Evolutionary conservation across 2,113 vertebrate species (phyloP), one percentile per base, ranked within the genome.

Genomic region (Falcunculus frontatus): DNA sequence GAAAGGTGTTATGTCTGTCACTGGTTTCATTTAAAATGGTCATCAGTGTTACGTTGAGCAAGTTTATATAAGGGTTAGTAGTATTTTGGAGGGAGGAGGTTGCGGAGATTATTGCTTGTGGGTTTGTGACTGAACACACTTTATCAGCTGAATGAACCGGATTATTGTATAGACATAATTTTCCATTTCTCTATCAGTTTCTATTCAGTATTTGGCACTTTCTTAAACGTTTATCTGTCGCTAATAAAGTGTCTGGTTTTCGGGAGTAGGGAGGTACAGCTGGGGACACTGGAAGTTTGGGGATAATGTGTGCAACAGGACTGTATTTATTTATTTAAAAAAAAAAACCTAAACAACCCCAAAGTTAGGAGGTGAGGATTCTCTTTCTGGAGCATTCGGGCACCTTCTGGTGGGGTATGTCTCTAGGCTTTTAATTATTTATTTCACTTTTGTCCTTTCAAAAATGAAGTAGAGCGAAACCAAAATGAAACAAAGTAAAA

Each of bases 371-470:
- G 62, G 67, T 88, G 39, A 95, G 87, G 69, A 86, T 95, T 96
- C 59, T 96, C 88, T 97, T 98, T 98, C 97, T 98, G 95, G 97
- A 97, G 97, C 97, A 96, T 98, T 98, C 96, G 32, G 52, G 96
- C 87, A 97, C 93, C 93, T 97, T 96, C 94, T 41, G 23, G 52
- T 96, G 91, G 92, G 89, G 84, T 96, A 89, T 88, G 67, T 85
- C 72, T 93, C 32, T 76, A 60, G 65, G 76, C 49, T 96, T 95
- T 94, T 96, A 95, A 96, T 96, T 97, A 95, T 96, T 97, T 97
- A 93, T 94, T 96, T 95, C 67, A 73, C 86, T 94, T 92, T 90
- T 85, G 67, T 93, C 72, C 72, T 97, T 96, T 93, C 29, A 32
- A 93, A 93, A 93, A 92, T 70, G 52, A 93, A 91, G 90, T 87